Conservation (phyloP, 1,140 invertebrate genomes). For the Schlechtendalia chinensis region DNA sequence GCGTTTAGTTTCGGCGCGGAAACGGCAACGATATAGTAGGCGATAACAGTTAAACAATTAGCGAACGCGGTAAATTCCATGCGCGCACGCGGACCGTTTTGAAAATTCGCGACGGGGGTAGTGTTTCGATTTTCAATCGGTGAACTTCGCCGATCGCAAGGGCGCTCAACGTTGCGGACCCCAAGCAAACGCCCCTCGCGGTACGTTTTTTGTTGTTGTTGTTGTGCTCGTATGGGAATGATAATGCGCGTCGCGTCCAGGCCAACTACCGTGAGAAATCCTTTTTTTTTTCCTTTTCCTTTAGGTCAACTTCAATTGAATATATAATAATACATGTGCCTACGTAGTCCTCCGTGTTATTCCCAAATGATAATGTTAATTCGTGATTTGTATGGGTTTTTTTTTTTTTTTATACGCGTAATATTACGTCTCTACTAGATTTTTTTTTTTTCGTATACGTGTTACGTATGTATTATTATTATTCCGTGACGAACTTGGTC, state of each 20-base stretch:
- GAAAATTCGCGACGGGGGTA: neutral
- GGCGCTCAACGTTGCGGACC: neutral
- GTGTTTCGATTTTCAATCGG: conserved; percentile 5
- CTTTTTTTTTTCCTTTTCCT: neutral
- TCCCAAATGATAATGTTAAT: too few relatives aligned
- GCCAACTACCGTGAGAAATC: conserved; percentile 25
- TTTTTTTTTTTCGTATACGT: too few relatives aligned
- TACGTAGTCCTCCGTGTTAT: too few relatives aligned
- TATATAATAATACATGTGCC: too few relatives aligned
- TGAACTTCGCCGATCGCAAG: neutral
- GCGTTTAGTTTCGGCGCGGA: too few relatives aligned
- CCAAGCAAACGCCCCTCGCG: neutral
- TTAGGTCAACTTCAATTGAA: too few relatives aligned
- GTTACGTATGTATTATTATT: neutral
- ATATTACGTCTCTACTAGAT: too few relatives aligned
- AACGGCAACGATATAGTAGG: too few relatives aligned
- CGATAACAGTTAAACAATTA: too few relatives aligned
- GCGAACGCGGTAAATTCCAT: too few relatives aligned
- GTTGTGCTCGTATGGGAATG: conserved; percentile 27
- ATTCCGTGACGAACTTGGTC: neutral
- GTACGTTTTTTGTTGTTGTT: neutral
- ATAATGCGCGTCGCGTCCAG: neutral
- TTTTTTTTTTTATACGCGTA: too few relatives aligned
- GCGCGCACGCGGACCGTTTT: neutral
- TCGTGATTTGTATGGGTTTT: too few relatives aligned